A percentile compares a stretch with the other conserved stretches of the same genome.
phyloP scores from a whole-genome alignment of 2,888 invertebrate genomes.

The Linnaemya vulpina region DNA sequence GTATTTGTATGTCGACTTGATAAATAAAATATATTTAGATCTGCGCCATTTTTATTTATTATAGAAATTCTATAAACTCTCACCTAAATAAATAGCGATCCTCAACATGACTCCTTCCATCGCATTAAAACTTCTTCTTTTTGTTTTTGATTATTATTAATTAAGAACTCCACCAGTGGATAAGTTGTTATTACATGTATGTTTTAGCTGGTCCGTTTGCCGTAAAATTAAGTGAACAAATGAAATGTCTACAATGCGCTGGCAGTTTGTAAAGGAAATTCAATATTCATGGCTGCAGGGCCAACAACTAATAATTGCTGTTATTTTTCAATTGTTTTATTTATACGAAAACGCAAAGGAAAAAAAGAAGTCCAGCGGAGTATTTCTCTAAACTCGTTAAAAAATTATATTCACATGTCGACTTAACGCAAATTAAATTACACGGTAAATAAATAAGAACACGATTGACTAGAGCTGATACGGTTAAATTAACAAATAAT shows the following conservation, averaged over 20 bases:
- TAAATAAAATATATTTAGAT: too few relatives aligned
- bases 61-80: too few relatives aligned
- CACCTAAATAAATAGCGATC: neutral
- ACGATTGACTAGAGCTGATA: slow-evolving; percentile 38
- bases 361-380: neutral
- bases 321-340: slow-evolving; percentile 68
- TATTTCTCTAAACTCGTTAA: neutral
- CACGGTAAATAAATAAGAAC: slow-evolving; percentile 33
- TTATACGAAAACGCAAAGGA: slow-evolving; percentile 46
- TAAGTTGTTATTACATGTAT: slow-evolving; percentile 37
- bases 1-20: too few relatives aligned
- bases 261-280: slow-evolving; percentile 48
- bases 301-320: slow-evolving; percentile 64
- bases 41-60: too few relatives aligned
- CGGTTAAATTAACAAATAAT: slow-evolving; percentile 67
- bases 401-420: neutral
- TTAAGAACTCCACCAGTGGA: slow-evolving; percentile 33
- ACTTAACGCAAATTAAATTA: slow-evolving; percentile 45
- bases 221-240: slow-evolving; percentile 18
- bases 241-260: slow-evolving; percentile 17
- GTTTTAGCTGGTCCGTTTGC: slow-evolving; percentile 24
- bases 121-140: neutral
- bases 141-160: slow-evolving; percentile 29
- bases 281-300: slow-evolving; percentile 64
- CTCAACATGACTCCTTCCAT: neutral